These are phyloP conservation scores for Callimorpha dominula DNA, from an alignment of 2,888 invertebrate genomes.

Conservation along the genomic window DNA sequence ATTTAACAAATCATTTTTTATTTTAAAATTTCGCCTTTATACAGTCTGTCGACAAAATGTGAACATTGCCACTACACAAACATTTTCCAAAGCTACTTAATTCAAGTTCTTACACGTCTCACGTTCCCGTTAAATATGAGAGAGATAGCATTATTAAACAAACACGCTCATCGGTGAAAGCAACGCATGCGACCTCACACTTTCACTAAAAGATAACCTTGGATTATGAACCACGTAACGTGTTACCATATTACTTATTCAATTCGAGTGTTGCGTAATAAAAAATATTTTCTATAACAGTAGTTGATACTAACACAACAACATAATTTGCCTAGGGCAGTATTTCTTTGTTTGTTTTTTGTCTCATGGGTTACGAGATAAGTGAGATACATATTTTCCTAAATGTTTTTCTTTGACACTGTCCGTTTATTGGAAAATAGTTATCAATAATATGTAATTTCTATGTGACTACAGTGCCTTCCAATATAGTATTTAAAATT, in stretches of 20 bases:
- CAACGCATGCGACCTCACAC: conserved; percentile 66
- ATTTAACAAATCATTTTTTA: too few species aligned
- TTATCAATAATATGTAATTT: neutral
- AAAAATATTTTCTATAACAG: conserved; percentile 29
- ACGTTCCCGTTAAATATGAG: conserved; percentile 38
- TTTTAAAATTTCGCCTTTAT: neutral
- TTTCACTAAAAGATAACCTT: conserved; percentile 76
- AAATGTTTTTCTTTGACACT: neutral
- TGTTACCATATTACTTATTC: conserved; percentile 62
- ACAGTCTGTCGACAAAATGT: neutral
- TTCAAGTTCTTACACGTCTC: conserved; percentile 40
- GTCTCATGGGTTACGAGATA: neutral
- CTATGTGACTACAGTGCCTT: too few species aligned
- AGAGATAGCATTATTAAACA: conserved; percentile 50
- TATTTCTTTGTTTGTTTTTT: conserved; percentile 7
- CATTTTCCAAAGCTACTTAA: conserved; percentile 35
- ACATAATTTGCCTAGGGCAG: conserved; percentile 17
- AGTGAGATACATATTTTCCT: neutral
- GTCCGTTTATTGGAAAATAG: neutral
- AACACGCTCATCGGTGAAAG: conserved; percentile 66
- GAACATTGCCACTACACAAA: conserved; percentile 36
- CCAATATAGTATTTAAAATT: too few species aligned
- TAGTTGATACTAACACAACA: conserved; percentile 21
- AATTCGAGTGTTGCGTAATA: conserved; percentile 44
- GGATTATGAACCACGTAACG: conserved; percentile 72